Conservation (phyloP, 2,797 vertebrate species). For the Fringilla coelebs region DNA sequence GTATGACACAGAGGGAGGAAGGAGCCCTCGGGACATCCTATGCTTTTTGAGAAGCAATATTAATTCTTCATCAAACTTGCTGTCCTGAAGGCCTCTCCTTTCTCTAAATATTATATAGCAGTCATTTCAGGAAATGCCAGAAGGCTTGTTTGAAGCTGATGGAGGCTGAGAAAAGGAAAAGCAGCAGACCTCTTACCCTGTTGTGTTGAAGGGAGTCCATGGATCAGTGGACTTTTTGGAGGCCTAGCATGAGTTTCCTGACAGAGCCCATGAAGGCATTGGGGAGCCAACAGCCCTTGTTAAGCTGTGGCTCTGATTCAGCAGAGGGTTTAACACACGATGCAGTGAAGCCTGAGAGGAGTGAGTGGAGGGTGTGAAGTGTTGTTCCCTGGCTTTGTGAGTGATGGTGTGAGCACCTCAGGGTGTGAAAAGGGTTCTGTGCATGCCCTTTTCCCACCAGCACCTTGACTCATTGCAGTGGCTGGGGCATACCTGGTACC, state of each 20-base stretch:
- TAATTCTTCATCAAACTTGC: neutral
- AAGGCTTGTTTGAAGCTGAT: neutral
- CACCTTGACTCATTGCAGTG: conserved; percentile 1
- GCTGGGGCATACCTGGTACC: neutral
- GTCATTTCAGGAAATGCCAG: neutral
- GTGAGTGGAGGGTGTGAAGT: neutral
- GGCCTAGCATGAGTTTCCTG: neutral
- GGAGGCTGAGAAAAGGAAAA: neutral
- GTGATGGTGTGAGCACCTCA: neutral
- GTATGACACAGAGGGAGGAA: neutral
- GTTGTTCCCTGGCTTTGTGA: neutral
- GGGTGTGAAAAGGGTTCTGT: neutral
- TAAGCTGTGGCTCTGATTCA: neutral
- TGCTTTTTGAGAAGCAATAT: neutral
- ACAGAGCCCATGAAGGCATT: neutral
- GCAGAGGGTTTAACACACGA: neutral
- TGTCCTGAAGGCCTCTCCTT: neutral
- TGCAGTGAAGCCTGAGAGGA: neutral
- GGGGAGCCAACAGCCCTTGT: neutral
- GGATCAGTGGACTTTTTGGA: neutral
- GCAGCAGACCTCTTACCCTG: neutral
- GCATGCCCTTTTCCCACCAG: neutral
- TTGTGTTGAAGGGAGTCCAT: neutral
- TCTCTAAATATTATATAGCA: neutral
- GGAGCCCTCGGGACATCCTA: neutral